These are phyloP conservation scores for Parazoanthus swiftii DNA, from an alignment of 92 coral and sea anemone species.

Conservation along the genomic window DNA sequence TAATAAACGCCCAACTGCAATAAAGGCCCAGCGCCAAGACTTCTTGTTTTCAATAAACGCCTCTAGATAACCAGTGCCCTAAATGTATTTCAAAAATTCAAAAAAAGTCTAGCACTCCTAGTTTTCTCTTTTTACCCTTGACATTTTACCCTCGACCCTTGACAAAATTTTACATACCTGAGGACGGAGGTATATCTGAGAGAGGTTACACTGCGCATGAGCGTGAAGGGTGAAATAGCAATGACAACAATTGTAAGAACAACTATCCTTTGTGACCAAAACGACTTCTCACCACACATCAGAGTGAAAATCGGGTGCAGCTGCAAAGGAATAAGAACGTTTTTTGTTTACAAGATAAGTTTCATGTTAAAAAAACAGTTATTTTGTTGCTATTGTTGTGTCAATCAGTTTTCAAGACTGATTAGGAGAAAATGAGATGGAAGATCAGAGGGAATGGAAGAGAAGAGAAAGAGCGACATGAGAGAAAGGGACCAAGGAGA, in stretches of 20 bases:
- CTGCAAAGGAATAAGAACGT: conserved; percentile 34
- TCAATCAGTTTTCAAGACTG: too few species aligned
- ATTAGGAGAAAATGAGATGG: neutral
- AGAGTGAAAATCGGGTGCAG: conserved; percentile 72
- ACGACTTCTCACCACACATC: conserved; percentile 65
- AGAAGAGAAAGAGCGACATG: neutral
- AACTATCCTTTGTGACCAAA: conserved; percentile 86
- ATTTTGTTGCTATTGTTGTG: too few species aligned
- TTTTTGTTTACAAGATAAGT: neutral
- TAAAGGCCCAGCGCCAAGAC: too few species aligned
- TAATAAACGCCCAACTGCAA: too few species aligned
- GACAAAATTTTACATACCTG: conserved; percentile 48
- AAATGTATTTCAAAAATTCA: too few species aligned
- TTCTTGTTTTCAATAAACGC: too few species aligned
- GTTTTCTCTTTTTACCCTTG: too few species aligned
- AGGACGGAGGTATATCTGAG: conserved; percentile 76
- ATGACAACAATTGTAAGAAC: conserved; percentile 74
- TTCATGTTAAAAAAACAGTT: neutral
- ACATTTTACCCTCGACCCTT: too few species aligned
- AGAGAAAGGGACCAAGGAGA: neutral
- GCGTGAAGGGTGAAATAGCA: conserved; percentile 73
- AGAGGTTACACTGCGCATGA: conserved; percentile 72
- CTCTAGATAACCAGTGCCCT: too few species aligned
- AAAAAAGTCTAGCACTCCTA: too few species aligned
- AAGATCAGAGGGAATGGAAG: neutral